Evolutionary conservation across 2,113 vertebrate species (phyloP).

Genomic region (Coptodon rendalli): DNA sequence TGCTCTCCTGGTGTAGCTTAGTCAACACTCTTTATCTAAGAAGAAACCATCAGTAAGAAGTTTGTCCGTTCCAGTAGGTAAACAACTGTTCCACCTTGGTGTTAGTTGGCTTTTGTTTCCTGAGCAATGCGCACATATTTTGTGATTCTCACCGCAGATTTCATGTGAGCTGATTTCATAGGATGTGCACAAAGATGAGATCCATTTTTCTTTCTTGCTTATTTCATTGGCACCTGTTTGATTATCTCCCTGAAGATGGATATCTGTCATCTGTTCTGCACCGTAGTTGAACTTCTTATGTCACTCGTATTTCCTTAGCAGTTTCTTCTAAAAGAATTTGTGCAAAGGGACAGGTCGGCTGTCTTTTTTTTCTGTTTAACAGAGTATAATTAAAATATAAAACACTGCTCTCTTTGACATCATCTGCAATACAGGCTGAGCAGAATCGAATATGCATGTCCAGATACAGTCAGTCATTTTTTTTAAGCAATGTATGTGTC

Average conservation of each 20-base stretch:
- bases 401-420: not conserved
- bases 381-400: not conserved
- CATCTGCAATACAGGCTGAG: not conserved
- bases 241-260: not conserved
- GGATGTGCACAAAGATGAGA: not conserved
- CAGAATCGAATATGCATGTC: not conserved
- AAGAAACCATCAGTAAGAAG: not conserved
- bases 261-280: not conserved
- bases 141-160: not conserved
- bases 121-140: not conserved
- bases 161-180: not conserved
- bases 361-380: not conserved
- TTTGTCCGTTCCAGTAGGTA: not conserved
- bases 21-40: conserved; percentile 22
- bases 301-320: not conserved
- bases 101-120: not conserved
- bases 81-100: not conserved
- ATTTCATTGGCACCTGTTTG: not conserved
- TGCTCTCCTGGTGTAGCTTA: conserved; percentile 7
- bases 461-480: not conserved
- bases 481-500: not conserved
- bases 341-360: not conserved
- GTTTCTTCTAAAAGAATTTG: not conserved
- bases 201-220: not conserved
- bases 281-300: not conserved